Conservation (phyloP, 2,113 vertebrate genomes). For the Tringa solitaria region DNA sequence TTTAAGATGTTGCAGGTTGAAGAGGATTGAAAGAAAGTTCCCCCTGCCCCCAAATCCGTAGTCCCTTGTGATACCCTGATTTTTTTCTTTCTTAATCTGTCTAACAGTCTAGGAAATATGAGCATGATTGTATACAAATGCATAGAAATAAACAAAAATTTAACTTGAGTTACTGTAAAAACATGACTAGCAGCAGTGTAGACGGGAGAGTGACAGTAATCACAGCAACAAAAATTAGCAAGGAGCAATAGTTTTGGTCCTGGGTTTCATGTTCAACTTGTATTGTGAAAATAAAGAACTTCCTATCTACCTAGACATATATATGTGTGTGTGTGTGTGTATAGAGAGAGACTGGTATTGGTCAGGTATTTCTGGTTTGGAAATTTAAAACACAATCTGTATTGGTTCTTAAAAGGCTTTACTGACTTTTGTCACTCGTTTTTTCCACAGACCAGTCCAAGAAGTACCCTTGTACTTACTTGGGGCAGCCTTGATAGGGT, state of each 20-base stretch:
- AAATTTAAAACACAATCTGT: neutral
- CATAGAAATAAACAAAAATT: neutral
- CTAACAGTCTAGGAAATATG: neutral
- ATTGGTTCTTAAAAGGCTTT: neutral
- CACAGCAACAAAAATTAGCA: neutral
- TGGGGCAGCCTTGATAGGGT: neutral
- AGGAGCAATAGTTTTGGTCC: neutral
- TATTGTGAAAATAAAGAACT: neutral
- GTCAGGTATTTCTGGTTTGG: neutral
- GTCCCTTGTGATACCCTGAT: neutral
- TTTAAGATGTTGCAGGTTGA: neutral
- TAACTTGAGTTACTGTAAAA: neutral
- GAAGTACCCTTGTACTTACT: neutral
- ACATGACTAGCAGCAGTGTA: neutral
- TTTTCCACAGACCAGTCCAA: no score
- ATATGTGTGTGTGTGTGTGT: neutral
- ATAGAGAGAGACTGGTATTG: no score
- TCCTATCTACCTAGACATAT: neutral
- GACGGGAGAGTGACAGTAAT: neutral
- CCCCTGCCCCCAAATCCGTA: no score
- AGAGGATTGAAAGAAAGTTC: neutral
- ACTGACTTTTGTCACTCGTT: neutral
- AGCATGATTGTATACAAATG: neutral
- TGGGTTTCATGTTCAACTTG: neutral
- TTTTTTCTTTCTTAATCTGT: neutral